Conservation (phyloP, 2,113 vertebrate genomes). For the Paracyprichromis sp. region DNA sequence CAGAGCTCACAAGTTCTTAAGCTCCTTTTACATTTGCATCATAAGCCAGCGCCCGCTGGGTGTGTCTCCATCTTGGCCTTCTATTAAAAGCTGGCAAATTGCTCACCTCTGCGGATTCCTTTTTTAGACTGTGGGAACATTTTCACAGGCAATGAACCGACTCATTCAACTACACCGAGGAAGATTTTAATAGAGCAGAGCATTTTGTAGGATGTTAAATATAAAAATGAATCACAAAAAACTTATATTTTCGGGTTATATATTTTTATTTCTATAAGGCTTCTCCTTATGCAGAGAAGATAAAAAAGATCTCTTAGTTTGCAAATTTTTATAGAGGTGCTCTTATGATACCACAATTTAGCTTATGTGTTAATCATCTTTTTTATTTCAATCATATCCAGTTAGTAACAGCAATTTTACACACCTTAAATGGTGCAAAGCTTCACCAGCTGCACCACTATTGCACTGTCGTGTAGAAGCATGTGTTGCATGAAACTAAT, state of each 20-base stretch:
- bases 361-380: not conserved
- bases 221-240: not conserved
- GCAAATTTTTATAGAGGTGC: not conserved
- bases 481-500: not conserved
- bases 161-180: not conserved
- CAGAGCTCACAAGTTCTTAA: not conserved
- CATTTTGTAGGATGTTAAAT: not conserved
- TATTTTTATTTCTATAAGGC: not conserved
- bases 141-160: not conserved
- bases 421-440: not conserved
- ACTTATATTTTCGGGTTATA: not conserved
- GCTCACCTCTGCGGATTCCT: not conserved
- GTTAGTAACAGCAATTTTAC: not conserved
- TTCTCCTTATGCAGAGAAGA: not conserved
- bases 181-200: not conserved
- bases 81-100: constrained; percentile 32
- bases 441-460: not conserved
- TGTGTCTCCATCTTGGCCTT: constrained; percentile 8
- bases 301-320: not conserved
- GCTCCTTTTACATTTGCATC: constrained; percentile 24
- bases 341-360: not conserved
- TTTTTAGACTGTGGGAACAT: not conserved
- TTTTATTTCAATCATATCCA: not conserved
- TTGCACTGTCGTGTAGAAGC: not conserved
- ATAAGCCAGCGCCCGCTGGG: constrained; percentile 10